Conservation (phyloP, 2,888 invertebrate species). For the Drosophila imparisetae region DNA sequence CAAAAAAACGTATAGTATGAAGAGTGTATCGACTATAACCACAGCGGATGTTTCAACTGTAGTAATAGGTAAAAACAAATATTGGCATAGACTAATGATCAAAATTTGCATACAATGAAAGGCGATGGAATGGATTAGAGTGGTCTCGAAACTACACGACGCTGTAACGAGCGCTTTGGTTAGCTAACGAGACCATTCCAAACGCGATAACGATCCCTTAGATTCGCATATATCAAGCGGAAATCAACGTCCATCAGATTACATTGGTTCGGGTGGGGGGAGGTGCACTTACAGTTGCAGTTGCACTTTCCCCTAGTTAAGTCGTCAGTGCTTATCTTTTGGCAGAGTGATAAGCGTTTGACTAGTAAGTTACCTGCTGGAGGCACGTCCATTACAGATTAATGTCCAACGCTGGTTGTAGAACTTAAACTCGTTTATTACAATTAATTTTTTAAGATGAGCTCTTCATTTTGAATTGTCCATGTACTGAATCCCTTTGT, state of each 20-base stretch:
- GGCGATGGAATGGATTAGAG: conserved; percentile 83
- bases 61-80: conserved; percentile 10
- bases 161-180: conserved; percentile 64
- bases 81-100: neutral
- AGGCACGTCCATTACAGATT: conserved; percentile 4
- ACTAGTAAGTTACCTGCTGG: neutral
- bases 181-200: conserved; percentile 85
- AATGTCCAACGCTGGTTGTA: neutral
- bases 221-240: conserved; percentile 68
- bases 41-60: neutral
- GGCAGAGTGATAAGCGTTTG: conserved; percentile 33
- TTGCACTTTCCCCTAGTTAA: conserved; percentile 24
- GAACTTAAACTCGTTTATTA: conserved; percentile 24
- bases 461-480: conserved; percentile 26
- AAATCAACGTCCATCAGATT: conserved; percentile 32
- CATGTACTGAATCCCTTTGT: conserved; percentile 25
- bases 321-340: conserved; percentile 50
- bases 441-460: conserved; percentile 15
- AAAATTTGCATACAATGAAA: conserved; percentile 83
- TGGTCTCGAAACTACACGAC: conserved; percentile 84
- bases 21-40: neutral
- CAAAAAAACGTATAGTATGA: neutral
- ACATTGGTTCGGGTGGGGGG: conserved; percentile 5
- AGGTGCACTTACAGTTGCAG: neutral
- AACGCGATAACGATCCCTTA: conserved; percentile 83